phyloP scores from a whole-genome alignment of 2,797 vertebrate species.

The Picus viridis region DNA sequence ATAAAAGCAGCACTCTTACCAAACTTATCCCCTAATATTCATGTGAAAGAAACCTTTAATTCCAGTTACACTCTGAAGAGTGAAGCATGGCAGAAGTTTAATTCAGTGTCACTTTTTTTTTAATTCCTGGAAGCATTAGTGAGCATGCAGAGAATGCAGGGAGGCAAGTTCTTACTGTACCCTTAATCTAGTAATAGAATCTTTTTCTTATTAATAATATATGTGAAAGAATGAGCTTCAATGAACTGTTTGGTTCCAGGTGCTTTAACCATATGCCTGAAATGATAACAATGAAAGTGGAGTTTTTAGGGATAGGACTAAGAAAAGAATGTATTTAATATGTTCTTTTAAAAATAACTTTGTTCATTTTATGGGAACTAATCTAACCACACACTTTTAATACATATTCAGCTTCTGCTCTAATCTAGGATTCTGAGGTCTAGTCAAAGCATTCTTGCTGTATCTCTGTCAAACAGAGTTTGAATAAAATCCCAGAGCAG shows the following conservation, averaged over 20 bases:
- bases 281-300: background rate
- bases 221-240: conserved; percentile 21
- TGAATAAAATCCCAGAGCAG: background rate
- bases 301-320: background rate
- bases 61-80: background rate
- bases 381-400: background rate
- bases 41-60: background rate
- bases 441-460: background rate
- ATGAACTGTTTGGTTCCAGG: background rate
- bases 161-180: background rate
- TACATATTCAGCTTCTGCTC: background rate
- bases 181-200: conserved; percentile 12
- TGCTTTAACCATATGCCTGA: background rate
- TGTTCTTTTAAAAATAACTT: background rate
- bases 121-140: background rate
- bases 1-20: background rate
- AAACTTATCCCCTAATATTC: background rate
- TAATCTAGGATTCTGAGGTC: background rate
- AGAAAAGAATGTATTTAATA: conserved; percentile 15
- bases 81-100: background rate
- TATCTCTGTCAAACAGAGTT: conserved; percentile 3
- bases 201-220: conserved; percentile 17
- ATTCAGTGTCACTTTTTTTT: background rate
- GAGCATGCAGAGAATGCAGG: background rate
- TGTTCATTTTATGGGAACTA: background rate